Percentiles rank a stretch among this genome's conserved stretches.
Conservation (phyloP, 1,140 invertebrate genomes). For the Akabosia matsudoensis region DNA sequence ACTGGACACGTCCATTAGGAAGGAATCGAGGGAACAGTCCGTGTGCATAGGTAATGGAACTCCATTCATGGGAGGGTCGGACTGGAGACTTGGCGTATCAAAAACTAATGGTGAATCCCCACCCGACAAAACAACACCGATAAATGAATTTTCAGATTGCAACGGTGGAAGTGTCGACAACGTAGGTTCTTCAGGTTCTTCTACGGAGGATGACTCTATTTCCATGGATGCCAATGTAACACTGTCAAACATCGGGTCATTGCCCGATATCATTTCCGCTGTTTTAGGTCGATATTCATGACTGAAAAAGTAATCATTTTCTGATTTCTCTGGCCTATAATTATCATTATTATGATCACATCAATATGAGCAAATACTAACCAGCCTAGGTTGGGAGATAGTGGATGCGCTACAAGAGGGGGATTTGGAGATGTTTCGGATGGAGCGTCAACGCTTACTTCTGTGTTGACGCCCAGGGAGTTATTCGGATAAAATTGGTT, state of each 20-base stretch:
- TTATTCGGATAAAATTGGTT: neutral
- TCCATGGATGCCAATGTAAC: neutral
- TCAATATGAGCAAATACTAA: constrained; percentile 15
- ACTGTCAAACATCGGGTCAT: constrained; percentile 17
- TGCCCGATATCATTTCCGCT: constrained; percentile 24
- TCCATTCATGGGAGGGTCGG: constrained; percentile 15
- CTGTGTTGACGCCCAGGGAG: neutral
- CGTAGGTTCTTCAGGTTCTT: neutral
- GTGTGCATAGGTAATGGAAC: constrained; percentile 22
- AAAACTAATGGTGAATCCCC: constrained; percentile 33
- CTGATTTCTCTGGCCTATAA: neutral
- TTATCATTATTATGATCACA: constrained; percentile 1
- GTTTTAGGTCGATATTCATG: constrained; percentile 40
- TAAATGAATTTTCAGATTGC: constrained; percentile 13
- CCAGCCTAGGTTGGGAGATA: constrained; percentile 13
- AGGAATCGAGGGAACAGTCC: constrained; percentile 5
- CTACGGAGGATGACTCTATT: neutral
- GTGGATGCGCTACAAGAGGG: constrained; percentile 1
- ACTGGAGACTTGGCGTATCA: neutral
- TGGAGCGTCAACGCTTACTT: constrained; percentile 17
- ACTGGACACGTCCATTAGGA: constrained; percentile 34
- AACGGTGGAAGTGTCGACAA: neutral
- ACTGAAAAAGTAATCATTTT: constrained; percentile 25
- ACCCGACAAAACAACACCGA: constrained; percentile 32
- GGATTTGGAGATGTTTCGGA: constrained; percentile 13